Conservation (phyloP, 2,113 vertebrate species). For the Poecile atricapillus region DNA sequence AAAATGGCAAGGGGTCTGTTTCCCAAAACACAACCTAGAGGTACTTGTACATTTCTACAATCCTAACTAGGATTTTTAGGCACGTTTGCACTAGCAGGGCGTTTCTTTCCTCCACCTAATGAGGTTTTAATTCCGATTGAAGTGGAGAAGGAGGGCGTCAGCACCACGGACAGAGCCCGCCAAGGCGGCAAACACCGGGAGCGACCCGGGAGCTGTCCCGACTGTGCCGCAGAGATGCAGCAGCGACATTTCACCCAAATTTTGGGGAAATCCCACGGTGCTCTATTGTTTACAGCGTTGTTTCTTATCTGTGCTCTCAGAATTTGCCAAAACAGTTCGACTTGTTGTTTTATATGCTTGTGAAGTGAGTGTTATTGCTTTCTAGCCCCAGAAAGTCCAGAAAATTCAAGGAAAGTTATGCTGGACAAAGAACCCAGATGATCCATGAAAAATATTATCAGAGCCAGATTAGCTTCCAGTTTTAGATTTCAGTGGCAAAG, state of each 20-base stretch:
- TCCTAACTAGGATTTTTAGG: neutral
- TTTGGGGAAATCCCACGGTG: neutral
- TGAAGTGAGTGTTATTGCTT: rapidly evolving
- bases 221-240: rapidly evolving
- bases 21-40: neutral
- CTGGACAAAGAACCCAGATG: neutral
- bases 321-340: neutral
- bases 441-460: neutral
- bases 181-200: neutral
- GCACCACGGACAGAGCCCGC: conserved; percentile 74
- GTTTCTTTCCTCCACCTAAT: no score
- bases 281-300: neutral
- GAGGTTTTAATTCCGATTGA: neutral
- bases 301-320: neutral
- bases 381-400: neutral
- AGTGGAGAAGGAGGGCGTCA: neutral
- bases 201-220: neutral
- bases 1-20: neutral
- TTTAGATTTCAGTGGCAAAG: neutral
- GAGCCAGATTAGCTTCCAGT: neutral
- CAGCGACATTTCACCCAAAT: no score
- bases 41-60: neutral
- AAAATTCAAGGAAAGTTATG: neutral
- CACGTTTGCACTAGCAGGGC: rapidly evolving
- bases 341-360: neutral